Percentiles rank a stretch among this genome's conserved stretches.
Evolutionary conservation across 2,888 invertebrate genomes (phyloP).

Genomic region (Cerceris ruficornis): DNA sequence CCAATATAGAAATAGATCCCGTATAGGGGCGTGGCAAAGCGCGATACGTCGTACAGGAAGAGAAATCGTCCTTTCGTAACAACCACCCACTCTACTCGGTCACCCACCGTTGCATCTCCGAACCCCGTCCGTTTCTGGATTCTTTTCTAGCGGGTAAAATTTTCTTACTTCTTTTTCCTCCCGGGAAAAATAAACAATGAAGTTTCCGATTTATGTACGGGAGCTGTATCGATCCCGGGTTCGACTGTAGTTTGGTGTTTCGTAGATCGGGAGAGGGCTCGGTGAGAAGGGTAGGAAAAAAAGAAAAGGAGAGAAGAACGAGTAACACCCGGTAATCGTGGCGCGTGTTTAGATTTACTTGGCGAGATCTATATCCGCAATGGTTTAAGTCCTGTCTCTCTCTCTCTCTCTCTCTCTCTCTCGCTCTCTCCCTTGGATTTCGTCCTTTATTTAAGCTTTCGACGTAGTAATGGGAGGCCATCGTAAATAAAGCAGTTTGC

Average conservation of each 20-base stretch:
- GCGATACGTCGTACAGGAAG: constrained; percentile 70
- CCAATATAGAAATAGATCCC: constrained; percentile 68
- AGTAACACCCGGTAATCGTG: constrained; percentile 15
- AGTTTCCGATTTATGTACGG: constrained; percentile 42
- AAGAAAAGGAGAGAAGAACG: neutral
- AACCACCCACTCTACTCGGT: constrained; percentile 60
- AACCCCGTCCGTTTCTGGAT: constrained; percentile 3
- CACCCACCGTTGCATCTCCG: constrained; percentile 8
- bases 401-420: constrained; percentile 1
- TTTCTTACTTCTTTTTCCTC: constrained; percentile 41
- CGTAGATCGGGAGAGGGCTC: neutral
- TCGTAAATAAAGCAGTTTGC: constrained; percentile 50
- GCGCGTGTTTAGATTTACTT: neutral
- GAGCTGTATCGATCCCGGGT: constrained; percentile 35
- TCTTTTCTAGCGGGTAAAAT: constrained; percentile 44
- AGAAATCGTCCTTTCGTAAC: constrained; percentile 74
- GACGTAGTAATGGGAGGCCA: constrained; percentile 34
- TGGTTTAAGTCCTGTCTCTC: neutral
- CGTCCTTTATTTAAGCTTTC: constrained; percentile 4
- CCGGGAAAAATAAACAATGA: constrained; percentile 53
- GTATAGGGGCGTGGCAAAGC: constrained; percentile 63
- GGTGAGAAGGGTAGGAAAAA: neutral
- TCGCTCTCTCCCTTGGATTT: neutral
- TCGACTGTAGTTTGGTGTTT: constrained; percentile 12
- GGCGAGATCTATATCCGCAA: neutral